These are phyloP conservation scores for Anagyrus pseudococci DNA, from an alignment of 2,888 invertebrate genomes.

Conservation along the genomic window DNA sequence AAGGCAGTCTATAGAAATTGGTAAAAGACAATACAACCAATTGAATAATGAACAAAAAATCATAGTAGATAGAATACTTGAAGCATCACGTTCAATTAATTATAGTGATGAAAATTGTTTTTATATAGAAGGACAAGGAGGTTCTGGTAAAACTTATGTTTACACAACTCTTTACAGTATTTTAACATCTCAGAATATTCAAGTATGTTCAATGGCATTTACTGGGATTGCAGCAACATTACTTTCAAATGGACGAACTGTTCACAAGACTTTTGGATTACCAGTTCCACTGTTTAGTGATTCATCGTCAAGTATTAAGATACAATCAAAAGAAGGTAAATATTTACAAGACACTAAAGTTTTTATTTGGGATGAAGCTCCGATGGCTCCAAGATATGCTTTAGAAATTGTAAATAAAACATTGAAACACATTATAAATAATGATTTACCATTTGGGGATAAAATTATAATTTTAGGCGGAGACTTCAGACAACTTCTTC, in stretches of 20 bases:
- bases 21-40: conserved; percentile 22
- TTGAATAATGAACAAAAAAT: conserved; percentile 40
- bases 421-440: background rate
- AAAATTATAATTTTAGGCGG: background rate
- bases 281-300: background rate
- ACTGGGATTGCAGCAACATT: conserved; percentile 32
- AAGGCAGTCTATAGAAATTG: background rate
- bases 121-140: background rate
- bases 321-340: background rate
- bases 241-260: conserved; percentile 11
- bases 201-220: conserved; percentile 25
- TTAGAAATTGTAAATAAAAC: background rate
- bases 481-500: conserved; percentile 9
- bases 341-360: conserved; percentile 1
- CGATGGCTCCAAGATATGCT: background rate
- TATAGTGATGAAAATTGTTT: background rate
- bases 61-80: conserved; percentile 38
- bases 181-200: background rate
- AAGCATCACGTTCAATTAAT: conserved; percentile 10
- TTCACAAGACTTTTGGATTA: conserved; percentile 10
- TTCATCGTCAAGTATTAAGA: conserved; percentile 1
- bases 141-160: conserved; percentile 1
- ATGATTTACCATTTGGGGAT: background rate
- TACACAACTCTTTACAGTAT: conserved; percentile 9
- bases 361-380: conserved; percentile 42